These are phyloP conservation scores for Amphipyra berbera DNA, from an alignment of 2,888 invertebrate genomes.

Conservation along the genomic window DNA sequence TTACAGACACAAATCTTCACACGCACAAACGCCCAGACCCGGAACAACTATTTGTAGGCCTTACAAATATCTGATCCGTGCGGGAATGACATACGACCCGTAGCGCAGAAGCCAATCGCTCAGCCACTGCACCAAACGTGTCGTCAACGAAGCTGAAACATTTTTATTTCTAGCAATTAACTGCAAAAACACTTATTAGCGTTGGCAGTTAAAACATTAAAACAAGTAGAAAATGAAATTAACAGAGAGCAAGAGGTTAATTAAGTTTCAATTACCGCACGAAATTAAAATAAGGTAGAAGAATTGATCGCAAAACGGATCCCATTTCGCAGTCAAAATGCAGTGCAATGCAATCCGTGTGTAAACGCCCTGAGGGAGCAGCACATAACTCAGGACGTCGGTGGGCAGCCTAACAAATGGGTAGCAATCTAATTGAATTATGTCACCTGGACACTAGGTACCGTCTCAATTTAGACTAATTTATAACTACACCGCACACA, in stretches of 20 bases:
- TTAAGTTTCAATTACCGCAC: conserved; percentile 35
- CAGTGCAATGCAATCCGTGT: conserved; percentile 44
- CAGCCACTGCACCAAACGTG: no score
- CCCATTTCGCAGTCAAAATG: conserved; percentile 26
- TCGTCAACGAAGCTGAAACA: no score
- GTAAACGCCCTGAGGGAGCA: conserved; percentile 42
- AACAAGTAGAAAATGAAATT: conserved; percentile 10
- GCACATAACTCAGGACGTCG: conserved; percentile 69
- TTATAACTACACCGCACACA: conserved; percentile 73
- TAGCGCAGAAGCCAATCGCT: no score
- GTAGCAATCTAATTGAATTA: conserved; percentile 82
- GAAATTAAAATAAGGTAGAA: conserved; percentile 3
- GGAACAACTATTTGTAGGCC: no score
- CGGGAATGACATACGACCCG: no score
- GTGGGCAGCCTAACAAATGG: conserved; percentile 73
- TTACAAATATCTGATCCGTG: no score
- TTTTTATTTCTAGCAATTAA: background rate
- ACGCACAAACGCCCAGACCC: no score
- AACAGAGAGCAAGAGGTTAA: conserved; percentile 4
- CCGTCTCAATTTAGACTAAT: conserved; percentile 78
- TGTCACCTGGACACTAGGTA: conserved; percentile 77
- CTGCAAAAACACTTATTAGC: background rate
- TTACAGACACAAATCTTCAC: no score
- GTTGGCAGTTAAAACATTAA: background rate
- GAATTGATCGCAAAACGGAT: conserved; percentile 3